Conservation (phyloP, 2,113 vertebrate species). For the Charina bottae region DNA sequence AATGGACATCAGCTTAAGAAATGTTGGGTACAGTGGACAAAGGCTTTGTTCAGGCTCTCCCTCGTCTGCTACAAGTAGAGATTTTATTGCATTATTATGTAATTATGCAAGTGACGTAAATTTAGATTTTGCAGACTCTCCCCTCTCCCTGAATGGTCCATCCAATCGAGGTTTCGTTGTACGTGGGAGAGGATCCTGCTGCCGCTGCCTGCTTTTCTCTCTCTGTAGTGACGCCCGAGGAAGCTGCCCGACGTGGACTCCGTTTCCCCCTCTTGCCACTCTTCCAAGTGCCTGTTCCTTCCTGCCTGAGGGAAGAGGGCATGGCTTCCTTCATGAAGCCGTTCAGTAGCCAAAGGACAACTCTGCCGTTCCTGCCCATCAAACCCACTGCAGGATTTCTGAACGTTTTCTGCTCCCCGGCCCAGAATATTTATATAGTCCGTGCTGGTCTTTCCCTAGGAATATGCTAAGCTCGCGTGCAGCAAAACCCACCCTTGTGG, state of each 20-base stretch:
- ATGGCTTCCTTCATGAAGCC: neutral
- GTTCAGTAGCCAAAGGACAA: neutral
- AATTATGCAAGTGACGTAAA: neutral
- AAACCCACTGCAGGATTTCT: neutral
- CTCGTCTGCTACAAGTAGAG: neutral
- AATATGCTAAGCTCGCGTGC: slow-evolving; percentile 95
- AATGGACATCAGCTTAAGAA: neutral
- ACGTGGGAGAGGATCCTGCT: neutral
- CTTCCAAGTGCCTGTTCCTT: neutral
- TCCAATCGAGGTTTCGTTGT: neutral
- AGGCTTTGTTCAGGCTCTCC: neutral
- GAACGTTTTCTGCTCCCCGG: too few species aligned
- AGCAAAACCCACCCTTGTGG: slow-evolving; percentile 95
- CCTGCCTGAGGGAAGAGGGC: neutral
- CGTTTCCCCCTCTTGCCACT: neutral
- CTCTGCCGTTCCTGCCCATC: neutral
- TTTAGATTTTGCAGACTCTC: neutral
- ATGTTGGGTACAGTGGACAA: neutral
- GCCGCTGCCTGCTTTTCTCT: neutral
- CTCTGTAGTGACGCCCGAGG: neutral
- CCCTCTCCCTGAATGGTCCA: neutral
- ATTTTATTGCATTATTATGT: neutral
- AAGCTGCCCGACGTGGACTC: neutral
- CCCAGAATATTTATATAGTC: neutral
- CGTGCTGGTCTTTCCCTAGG: slow-evolving; percentile 72